Evolutionary conservation across 2,797 vertebrate species (phyloP), one percentile per base, ranked within the genome.

Genomic region (Manis pentadactyla): DNA sequence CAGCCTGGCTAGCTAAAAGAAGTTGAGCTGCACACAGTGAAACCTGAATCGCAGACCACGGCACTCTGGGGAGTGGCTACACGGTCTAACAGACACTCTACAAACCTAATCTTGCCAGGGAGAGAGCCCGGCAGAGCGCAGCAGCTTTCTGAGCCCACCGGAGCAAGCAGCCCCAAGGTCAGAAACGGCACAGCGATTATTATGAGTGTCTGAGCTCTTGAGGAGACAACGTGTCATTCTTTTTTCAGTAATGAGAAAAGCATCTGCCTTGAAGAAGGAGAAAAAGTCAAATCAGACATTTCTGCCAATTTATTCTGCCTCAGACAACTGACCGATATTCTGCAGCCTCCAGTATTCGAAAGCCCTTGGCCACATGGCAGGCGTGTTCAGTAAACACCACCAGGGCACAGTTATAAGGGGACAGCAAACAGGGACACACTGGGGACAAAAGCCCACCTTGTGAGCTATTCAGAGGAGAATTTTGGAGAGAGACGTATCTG

Each of bases 261-360:
- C 37, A 94, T 11, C 37, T 92, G 6, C 55, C 74, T 97, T 93
- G 17, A 95, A 96, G 83, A 68, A 97, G 94, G 79, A 84, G 86
- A 91, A 90, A 95, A 96, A 97, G 97, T 93, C 85, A 92, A 92
- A 88, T 94, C 92, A 93, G 89, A 73, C 83, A 59, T 90, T 77
- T 63, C 92, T 92, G 66, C 29, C 96, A 91, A 90, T 93, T 92
- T 94, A 92, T 93, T 95, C 92, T 93, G 53, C 42, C 39, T 95
- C 69, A 42, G 29, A 78, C 34, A 90, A 96, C 42, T 2, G 74
- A 74, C 13, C 2, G 51, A 84, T 81, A 14, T 19, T 96, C 46
- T 68, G 25, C 0, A 95, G 69, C 27, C 74, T 79, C 64, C 96
- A 55, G 42, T 49, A 49, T 55, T 68, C 0, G 61, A 87, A 96